Base-by-base conservation (phyloP, 1,140 invertebrate species). In the Lucilia cuprina region DNA sequence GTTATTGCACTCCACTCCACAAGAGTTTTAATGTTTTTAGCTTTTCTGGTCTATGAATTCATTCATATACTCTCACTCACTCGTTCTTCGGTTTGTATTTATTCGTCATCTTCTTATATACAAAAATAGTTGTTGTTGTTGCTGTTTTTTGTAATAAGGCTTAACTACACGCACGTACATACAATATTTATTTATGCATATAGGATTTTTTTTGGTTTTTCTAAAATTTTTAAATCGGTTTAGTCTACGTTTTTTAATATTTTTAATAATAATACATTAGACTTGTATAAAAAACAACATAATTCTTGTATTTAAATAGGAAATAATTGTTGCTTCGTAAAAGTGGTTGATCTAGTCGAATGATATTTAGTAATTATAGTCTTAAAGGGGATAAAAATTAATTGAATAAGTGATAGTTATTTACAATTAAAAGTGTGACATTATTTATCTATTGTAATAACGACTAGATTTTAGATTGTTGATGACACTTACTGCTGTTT, bases 1-100 rank as follows among this genome's bases (percentile, higher is more conserved):
- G 84, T 75, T 83, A 82, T 82, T 82, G 82, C 82, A 82, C 82
- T 82, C 82, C 74, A 75, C 30, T 60, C 25, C 41, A 41, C 41
- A 41, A 41, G 35, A 25, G 17, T 49, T 50, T 70, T 82, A 82
- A 82, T 82, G 55, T 30, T 70, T 60, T 82, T 82, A 70, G 82
- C 55, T 82, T 82, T 80, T 49, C 19, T 49, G 47, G 77, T 21
- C 41, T 70, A 55, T 80, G n/a, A 8, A 30, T 77, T 41, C 77
- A 30, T n/a, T n/a, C n/a, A 77, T 12, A 55, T n/a, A n/a, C 19
- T 70, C 25, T 1, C 25, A 30, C 25, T 30, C 25, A 21, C 65
- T 70, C n/a, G 65, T 70, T 70, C n/a, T 12, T 60, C 55, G n/a
- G 25, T 30, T 30, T 30, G 25, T 30, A 30, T 30, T 30, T 21